phyloP scores from a whole-genome alignment of 2,888 invertebrate genomes.

The Argyresthia albistria region DNA sequence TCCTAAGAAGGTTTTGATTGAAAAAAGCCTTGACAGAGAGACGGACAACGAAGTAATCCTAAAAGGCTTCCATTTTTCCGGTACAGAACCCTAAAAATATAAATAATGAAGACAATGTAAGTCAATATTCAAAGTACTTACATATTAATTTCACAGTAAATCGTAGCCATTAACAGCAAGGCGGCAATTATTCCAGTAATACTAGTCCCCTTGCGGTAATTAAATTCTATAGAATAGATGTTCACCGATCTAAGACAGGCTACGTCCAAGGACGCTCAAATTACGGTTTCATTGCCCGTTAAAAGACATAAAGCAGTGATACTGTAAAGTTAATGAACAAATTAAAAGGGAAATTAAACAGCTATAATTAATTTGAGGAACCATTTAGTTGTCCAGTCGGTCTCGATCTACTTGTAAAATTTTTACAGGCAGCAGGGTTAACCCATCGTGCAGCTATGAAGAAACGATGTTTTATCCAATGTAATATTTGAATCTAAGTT shows the following conservation, averaged over 20 bases:
- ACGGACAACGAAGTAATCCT: too few species aligned
- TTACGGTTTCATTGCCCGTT: slow-evolving; percentile 57
- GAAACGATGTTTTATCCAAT: too few species aligned
- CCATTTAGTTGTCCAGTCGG: not conserved
- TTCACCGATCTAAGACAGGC: slow-evolving; percentile 62
- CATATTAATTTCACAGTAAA: not conserved
- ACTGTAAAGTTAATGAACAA: slow-evolving; percentile 21
- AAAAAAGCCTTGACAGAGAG: too few species aligned
- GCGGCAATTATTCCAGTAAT: slow-evolving; percentile 62
- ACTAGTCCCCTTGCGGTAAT: slow-evolving; percentile 58
- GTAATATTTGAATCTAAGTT: too few species aligned
- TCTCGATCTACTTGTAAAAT: too few species aligned
- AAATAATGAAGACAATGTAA: too few species aligned
- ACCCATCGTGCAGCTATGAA: too few species aligned
- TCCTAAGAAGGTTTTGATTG: too few species aligned
- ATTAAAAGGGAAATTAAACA: slow-evolving; percentile 1
- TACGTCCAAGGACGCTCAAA: slow-evolving; percentile 58
- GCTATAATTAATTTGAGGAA: not conserved
- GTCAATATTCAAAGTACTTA: not conserved
- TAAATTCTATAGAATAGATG: slow-evolving; percentile 66
- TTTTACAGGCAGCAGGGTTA: too few species aligned
- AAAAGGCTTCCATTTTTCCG: too few species aligned
- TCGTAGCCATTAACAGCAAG: slow-evolving; percentile 21
- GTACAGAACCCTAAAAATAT: too few species aligned
- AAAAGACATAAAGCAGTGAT: slow-evolving; percentile 28